Percentiles rank a stretch among this genome's conserved stretches.
phyloP scores from a whole-genome alignment of 1,140 invertebrate genomes.

The Ostrea denselamellosa region DNA sequence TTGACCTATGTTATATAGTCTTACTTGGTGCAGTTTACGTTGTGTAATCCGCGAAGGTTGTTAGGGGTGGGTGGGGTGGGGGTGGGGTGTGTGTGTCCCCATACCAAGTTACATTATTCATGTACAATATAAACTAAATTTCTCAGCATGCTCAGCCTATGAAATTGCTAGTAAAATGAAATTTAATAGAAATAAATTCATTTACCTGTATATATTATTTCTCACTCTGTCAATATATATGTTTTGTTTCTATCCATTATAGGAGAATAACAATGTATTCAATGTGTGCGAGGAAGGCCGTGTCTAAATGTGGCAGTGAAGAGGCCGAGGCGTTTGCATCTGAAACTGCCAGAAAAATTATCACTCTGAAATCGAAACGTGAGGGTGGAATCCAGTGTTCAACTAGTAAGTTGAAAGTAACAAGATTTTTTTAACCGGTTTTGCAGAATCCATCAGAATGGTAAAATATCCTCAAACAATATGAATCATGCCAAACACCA shows the following conservation, averaged over 20 bases:
- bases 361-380: not conserved
- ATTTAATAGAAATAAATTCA: not conserved
- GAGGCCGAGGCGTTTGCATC: not conserved
- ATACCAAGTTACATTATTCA: not conserved
- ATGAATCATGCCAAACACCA: too few relatives aligned
- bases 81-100: too few relatives aligned
- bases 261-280: not conserved
- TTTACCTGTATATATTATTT: not conserved
- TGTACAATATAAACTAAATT: not conserved
- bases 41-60: not conserved
- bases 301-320: not conserved
- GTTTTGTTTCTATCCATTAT: not conserved
- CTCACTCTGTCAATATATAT: not conserved
- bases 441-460: too few relatives aligned
- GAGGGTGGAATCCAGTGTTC: not conserved
- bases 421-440: too few relatives aligned
- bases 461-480: too few relatives aligned
- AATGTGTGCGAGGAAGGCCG: not conserved
- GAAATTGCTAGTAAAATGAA: not conserved
- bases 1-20: too few relatives aligned
- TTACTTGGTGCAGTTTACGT: not conserved
- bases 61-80: too few relatives aligned
- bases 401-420: not conserved
- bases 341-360: not conserved
- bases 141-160: not conserved